These are phyloP conservation scores for Drymonia ruficornis DNA, from an alignment of 2,888 invertebrate genomes.

Conservation along the genomic window DNA sequence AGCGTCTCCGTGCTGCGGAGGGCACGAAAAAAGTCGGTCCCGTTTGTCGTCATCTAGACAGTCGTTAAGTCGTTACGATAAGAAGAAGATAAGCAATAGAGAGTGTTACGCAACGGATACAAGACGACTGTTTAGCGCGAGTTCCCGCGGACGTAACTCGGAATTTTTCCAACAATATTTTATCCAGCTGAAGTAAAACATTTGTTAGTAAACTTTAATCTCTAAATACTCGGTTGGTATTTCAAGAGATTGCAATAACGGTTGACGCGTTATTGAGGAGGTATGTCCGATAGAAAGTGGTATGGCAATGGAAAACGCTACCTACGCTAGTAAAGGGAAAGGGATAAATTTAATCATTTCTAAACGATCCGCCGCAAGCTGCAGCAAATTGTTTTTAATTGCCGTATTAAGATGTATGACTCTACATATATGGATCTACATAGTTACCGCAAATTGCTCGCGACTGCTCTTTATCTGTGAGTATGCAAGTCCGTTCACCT, in stretches of 20 bases:
- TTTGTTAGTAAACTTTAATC: neutral
- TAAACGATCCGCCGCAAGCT: conserved; percentile 41
- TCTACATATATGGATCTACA: neutral
- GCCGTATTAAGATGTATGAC: conserved; percentile 1
- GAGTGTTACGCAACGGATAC: conserved; percentile 52
- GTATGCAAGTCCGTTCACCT: neutral
- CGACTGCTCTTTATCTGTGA: neutral
- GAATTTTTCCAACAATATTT: neutral
- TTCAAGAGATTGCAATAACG: neutral
- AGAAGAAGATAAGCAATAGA: conserved; percentile 13
- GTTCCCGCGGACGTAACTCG: conserved; percentile 56
- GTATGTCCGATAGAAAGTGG: conserved; percentile 52
- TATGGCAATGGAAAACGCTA: conserved; percentile 33
- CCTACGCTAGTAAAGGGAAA: conserved; percentile 42
- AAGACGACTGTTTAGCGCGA: conserved; percentile 25
- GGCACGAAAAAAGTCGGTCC: too few relatives aligned
- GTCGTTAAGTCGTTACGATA: too few relatives aligned
- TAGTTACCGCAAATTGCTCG: neutral
- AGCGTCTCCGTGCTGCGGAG: too few relatives aligned
- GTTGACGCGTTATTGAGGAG: neutral
- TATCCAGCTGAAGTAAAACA: neutral
- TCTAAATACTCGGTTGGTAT: neutral
- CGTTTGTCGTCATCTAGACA: too few relatives aligned
- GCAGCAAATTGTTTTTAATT: conserved; percentile 12
- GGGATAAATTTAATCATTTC: conserved; percentile 41